A percentile compares a stretch with the other conserved stretches of the same genome.
phyloP scores from a whole-genome alignment of 2,113 vertebrate species.

The Engraulis encrasicolus region DNA sequence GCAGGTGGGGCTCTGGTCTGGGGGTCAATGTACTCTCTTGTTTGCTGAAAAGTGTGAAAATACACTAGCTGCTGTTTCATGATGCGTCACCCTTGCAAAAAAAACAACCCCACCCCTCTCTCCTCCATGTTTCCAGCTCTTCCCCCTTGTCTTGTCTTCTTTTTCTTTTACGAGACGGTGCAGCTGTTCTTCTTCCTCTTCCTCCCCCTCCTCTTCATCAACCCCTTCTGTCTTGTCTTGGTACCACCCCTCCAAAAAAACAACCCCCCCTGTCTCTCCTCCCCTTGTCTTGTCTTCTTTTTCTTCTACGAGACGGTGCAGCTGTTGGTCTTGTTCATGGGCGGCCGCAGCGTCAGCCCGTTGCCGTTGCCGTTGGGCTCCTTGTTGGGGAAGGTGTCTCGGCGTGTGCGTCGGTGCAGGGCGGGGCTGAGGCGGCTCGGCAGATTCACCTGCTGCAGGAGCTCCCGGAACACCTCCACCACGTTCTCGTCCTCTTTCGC shows the following conservation, averaged over 20 bases:
- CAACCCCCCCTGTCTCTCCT: background rate
- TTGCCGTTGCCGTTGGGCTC: too few relatives aligned
- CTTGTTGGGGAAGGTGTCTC: constrained; percentile 89
- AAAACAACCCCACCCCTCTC: background rate
- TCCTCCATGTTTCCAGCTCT: too few relatives aligned
- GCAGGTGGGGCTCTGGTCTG: too few relatives aligned
- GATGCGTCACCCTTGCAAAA: too few relatives aligned
- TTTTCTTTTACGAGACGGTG: constrained; percentile 81
- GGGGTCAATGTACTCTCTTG: too few relatives aligned
- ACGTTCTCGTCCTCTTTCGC: constrained; percentile 89
- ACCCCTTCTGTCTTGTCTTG: background rate
- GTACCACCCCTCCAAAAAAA: background rate
- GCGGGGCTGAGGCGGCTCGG: constrained; percentile 83
- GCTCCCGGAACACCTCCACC: constrained; percentile 86
- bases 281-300: background rate
- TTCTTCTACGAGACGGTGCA: constrained; percentile 80
- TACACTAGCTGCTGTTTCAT: too few relatives aligned
- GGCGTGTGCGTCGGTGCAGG: constrained; percentile 78
- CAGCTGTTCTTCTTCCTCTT: constrained; percentile 71
- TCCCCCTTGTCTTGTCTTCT: background rate
- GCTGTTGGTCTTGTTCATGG: constrained; percentile 95
- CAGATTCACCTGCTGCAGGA: constrained; percentile 84
- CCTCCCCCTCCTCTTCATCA: background rate
- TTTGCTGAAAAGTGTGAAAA: too few relatives aligned
- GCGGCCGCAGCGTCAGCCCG: constrained; percentile 78